These are phyloP conservation scores for Elanus axillaris DNA, from an alignment of 2,113 vertebrate species.

Conservation along the genomic window DNA sequence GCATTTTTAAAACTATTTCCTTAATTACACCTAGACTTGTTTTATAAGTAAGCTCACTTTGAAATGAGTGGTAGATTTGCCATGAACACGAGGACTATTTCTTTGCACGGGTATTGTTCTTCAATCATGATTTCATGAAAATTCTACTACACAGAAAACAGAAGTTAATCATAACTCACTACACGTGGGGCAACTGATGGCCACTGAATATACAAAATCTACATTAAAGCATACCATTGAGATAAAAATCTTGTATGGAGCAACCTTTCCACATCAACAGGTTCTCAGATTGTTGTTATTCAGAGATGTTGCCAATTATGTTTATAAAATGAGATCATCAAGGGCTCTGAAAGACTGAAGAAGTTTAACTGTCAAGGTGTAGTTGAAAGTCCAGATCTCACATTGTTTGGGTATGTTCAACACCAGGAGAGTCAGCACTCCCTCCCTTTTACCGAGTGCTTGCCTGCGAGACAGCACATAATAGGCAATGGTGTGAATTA, in stretches of 20 bases:
- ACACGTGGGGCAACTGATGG: not conserved
- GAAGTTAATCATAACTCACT: not conserved
- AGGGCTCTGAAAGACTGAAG: not conserved
- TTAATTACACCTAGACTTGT: not conserved
- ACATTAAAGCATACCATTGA: not conserved
- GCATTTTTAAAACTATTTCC: not conserved
- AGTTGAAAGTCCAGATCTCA: not conserved
- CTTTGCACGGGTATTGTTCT: not conserved
- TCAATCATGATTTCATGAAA: not conserved
- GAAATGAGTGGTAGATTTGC: not conserved
- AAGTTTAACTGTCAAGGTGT: not conserved
- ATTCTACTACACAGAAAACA: not conserved
- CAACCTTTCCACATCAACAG: not conserved
- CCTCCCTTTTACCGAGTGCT: not conserved
- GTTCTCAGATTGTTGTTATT: not conserved
- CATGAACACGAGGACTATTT: not conserved
- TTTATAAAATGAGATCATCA: not conserved
- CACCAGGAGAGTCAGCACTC: not conserved
- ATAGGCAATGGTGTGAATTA: not conserved
- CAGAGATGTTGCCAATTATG: not conserved
- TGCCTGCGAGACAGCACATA: accelerated
- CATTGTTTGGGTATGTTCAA: not conserved
- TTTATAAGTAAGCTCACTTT: not conserved
- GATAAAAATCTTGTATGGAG: not conserved
- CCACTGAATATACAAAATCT: not conserved